phyloP scores from a whole-genome alignment of 92 coral and sea anemone species.

The Paragorgia papillata region DNA sequence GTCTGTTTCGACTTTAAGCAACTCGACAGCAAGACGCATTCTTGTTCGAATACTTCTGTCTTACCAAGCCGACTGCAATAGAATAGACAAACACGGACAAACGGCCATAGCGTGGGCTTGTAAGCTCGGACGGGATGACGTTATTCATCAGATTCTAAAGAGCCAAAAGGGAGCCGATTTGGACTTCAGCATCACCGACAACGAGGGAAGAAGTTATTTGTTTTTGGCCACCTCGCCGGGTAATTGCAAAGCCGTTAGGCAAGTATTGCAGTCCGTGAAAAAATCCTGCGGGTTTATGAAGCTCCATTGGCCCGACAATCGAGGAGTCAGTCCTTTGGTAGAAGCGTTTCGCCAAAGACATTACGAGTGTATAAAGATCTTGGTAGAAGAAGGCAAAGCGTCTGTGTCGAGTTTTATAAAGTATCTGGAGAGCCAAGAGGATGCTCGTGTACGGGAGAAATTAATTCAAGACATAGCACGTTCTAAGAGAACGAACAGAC shows the following conservation, averaged over 20 bases:
- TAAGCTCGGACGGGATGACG: not conserved
- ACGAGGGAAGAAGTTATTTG: not conserved
- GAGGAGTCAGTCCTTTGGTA: not conserved
- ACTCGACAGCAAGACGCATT: not conserved
- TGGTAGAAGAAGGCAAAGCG: not conserved
- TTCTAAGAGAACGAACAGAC: not conserved
- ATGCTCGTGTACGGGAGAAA: not conserved
- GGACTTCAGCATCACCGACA: not conserved
- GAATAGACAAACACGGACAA: not conserved
- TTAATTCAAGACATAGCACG: not conserved
- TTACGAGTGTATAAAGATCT: not conserved
- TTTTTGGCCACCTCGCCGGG: not conserved
- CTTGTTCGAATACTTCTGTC: not conserved
- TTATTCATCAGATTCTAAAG: not conserved
- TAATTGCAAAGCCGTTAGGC: not conserved
- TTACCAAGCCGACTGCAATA: not conserved
- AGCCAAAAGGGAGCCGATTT: not conserved
- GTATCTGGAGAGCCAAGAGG: not conserved
- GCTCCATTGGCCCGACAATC: not conserved
- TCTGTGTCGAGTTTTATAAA: not conserved
- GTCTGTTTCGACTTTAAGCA: not conserved
- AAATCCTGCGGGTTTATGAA: not conserved
- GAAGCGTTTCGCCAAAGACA: conserved; percentile 3
- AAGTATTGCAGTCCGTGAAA: not conserved
- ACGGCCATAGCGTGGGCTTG: not conserved